Conservation (phyloP, 1,140 invertebrate species). For the Lepidurus apus region DNA sequence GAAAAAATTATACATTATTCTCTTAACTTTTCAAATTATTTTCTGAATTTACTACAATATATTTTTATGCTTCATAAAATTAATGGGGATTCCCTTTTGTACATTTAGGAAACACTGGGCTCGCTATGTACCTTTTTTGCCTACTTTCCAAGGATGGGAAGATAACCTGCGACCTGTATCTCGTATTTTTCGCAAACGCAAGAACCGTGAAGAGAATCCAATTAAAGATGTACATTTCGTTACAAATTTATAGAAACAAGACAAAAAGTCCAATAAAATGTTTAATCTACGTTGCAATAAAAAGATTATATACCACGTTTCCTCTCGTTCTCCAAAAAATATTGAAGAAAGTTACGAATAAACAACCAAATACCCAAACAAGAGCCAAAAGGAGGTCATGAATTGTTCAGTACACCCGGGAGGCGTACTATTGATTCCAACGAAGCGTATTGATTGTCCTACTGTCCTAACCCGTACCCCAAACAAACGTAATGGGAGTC, state of each 20-base stretch:
- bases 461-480: neutral
- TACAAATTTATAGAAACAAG: constrained; percentile 5
- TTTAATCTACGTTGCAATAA: neutral
- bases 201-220: neutral
- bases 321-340: neutral
- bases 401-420: neutral
- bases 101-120: constrained; percentile 21
- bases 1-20: too few relatives aligned
- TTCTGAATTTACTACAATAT: too few relatives aligned
- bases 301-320: neutral
- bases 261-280: neutral
- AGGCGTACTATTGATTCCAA: neutral
- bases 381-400: neutral
- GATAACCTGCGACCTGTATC: neutral
- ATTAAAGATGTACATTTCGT: constrained; percentile 16
- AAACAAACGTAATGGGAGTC: neutral
- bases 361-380: neutral
- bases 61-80: too few relatives aligned
- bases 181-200: neutral
- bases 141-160: neutral
- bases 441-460: neutral
- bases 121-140: constrained; percentile 25
- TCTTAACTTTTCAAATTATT: too few relatives aligned
- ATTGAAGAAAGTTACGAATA: neutral
- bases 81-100: neutral